phyloP scores from a whole-genome alignment of 2,113 vertebrate genomes.

The Pituophis catenifer region DNA sequence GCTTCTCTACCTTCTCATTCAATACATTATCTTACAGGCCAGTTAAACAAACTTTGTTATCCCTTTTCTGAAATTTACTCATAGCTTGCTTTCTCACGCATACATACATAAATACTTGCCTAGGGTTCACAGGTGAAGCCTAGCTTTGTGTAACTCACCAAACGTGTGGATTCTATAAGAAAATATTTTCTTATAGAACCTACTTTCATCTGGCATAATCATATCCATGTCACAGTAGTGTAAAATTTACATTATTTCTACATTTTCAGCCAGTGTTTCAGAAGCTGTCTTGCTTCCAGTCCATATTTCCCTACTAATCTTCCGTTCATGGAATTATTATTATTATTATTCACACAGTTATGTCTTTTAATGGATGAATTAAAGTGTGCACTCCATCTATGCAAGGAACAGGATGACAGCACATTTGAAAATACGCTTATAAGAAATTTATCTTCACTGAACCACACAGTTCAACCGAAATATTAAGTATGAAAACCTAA shows the following conservation, averaged over 20 bases:
- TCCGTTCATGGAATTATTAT: neutral
- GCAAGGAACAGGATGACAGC: neutral
- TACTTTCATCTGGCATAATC: neutral
- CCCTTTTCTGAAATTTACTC: neutral
- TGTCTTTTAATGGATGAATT: constrained; percentile 7
- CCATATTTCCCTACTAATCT: neutral
- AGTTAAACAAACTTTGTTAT: neutral
- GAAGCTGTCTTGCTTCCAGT: neutral
- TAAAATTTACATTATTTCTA: neutral
- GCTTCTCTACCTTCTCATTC: neutral
- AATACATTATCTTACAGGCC: neutral
- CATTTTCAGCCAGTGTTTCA: neutral
- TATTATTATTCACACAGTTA: neutral
- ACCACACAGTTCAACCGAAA: constrained; percentile 1
- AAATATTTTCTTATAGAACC: neutral
- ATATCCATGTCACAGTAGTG: neutral
- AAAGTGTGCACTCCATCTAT: constrained; percentile 4
- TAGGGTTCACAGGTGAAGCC: neutral
- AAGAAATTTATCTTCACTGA: constrained; percentile 32
- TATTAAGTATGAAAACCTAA: constrained; percentile 8
- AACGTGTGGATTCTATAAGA: neutral
- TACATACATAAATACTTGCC: too few species aligned
- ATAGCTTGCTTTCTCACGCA: neutral
- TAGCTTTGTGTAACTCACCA: neutral
- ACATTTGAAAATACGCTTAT: neutral